Percentiles rank a stretch among this genome's conserved stretches.
phyloP scores from a whole-genome alignment of 2,888 invertebrate species.

The Phania funesta region DNA sequence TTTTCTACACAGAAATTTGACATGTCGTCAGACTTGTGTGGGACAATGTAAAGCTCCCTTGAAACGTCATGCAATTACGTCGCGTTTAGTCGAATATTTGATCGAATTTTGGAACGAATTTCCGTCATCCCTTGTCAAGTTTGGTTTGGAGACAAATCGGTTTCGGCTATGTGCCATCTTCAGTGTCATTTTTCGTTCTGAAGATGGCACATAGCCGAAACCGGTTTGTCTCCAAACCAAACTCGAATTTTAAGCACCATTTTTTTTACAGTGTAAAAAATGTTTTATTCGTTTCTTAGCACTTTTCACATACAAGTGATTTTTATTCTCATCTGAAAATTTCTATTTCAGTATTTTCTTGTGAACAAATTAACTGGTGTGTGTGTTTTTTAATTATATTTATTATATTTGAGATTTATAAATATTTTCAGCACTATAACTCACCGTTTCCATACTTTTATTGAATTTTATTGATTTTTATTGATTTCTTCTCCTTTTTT shows the following conservation, averaged over 20 bases:
- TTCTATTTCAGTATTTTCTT: conserved; percentile 23
- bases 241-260: no score
- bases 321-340: neutral
- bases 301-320: neutral
- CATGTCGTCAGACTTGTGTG: no score
- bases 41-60: no score
- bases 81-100: neutral
- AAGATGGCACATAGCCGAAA: no score
- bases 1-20: no score
- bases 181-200: no score
- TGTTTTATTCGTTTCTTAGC: conserved; percentile 1
- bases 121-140: no score
- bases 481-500: neutral
- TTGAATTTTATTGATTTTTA: conserved; percentile 24
- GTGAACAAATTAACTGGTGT: conserved; percentile 3
- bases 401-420: conserved; percentile 4
- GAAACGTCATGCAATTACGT: neutral
- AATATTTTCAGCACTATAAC: conserved; percentile 17
- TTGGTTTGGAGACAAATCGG: no score
- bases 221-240: no score
- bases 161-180: no score
- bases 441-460: conserved; percentile 65
- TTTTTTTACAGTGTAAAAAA: conserved; percentile 3
- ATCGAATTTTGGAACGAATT: neutral
- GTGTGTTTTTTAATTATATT: conserved; percentile 12